Evolutionary conservation across 2,888 invertebrate genomes (phyloP).

Genomic region (Bhutanitis thaidina): DNA sequence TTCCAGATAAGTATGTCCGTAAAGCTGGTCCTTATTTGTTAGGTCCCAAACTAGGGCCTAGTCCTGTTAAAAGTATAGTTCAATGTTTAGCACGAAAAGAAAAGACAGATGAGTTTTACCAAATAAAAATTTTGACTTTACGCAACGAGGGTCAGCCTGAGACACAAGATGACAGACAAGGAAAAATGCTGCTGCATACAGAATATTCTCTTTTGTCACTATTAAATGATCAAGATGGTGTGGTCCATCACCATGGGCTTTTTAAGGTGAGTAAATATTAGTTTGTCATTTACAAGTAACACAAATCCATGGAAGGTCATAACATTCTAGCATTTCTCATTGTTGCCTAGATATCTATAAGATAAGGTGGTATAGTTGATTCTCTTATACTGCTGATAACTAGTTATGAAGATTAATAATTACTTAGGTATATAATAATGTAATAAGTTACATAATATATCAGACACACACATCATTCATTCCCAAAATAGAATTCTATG

Average conservation of each 20-base stretch:
- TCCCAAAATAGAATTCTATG: no score
- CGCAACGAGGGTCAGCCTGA: constrained; percentile 78
- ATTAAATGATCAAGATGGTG: constrained; percentile 84
- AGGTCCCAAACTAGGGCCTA: constrained; percentile 85
- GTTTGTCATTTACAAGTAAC: neutral
- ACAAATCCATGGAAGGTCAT: no score
- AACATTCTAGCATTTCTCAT: no score
- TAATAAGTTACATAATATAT: no score
- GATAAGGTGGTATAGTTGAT: no score
- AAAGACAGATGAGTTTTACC: constrained; percentile 82
- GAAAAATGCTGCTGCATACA: constrained; percentile 88
- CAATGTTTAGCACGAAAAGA: constrained; percentile 87
- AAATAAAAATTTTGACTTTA: constrained; percentile 82
- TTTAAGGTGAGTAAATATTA: constrained; percentile 80
- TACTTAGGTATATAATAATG: no score
- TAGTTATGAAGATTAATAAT: no score
- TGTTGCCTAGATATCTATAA: no score
- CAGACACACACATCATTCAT: no score
- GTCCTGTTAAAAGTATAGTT: constrained; percentile 87
- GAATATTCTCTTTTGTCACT: constrained; percentile 86
- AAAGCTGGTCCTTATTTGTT: constrained; percentile 85
- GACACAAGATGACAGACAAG: constrained; percentile 87
- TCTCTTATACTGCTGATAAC: no score
- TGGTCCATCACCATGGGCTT: constrained; percentile 87
- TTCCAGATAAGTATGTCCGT: constrained; percentile 74